Evolutionary conservation across 2,113 vertebrate genomes (phyloP).

Genomic region (Dipodomys stephensi): DNA sequence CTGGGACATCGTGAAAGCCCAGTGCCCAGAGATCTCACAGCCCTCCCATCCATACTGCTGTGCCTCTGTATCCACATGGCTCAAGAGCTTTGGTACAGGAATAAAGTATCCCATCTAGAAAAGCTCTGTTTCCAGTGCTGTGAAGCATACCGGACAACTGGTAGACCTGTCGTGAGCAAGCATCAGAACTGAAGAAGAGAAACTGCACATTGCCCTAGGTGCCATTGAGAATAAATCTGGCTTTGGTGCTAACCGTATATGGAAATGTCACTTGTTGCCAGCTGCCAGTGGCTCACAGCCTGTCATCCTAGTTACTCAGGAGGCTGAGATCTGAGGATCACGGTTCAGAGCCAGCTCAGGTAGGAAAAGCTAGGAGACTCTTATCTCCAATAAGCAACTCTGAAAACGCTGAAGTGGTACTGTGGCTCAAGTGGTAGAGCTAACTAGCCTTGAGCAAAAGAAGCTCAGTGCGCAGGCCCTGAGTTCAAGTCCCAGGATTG

Average conservation of each 20-base stretch:
- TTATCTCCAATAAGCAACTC: no score
- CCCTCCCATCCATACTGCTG: not conserved
- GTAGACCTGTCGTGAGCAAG: not conserved
- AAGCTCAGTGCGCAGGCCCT: no score
- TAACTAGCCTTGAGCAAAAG: no score
- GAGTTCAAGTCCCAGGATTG: no score
- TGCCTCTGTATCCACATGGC: not conserved
- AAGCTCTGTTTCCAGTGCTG: not conserved
- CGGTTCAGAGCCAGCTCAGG: no score
- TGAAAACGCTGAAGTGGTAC: no score
- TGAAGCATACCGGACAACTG: not conserved
- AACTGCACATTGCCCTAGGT: no score
- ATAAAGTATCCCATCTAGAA: not conserved
- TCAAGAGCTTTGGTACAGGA: not conserved
- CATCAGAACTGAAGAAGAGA: not conserved
- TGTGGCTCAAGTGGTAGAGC: no score
- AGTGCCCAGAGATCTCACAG: not conserved
- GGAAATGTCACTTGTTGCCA: constrained; percentile 88
- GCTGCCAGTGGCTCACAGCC: no score
- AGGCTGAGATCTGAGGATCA: no score
- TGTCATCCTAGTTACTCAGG: no score
- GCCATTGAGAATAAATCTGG: constrained; percentile 77
- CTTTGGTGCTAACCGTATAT: constrained; percentile 91
- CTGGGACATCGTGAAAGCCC: not conserved
- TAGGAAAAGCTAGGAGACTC: no score